Conservation (phyloP, 64 coral and sea anemone species). For the Trachythela sp. region DNA sequence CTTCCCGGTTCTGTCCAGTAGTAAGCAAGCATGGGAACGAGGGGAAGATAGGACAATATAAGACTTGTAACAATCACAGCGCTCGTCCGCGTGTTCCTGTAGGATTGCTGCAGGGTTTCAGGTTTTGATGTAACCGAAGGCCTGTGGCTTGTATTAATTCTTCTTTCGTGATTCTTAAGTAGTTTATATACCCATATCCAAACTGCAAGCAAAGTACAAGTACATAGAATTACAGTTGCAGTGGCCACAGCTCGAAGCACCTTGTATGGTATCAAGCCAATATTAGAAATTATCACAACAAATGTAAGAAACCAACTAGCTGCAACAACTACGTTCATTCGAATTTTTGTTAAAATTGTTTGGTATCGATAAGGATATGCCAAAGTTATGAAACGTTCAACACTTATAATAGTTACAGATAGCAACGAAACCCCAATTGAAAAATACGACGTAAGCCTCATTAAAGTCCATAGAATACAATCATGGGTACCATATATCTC, state of each 20-base stretch:
- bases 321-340: neutral
- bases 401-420: neutral
- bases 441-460: neutral
- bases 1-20: neutral
- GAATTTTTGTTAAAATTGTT: neutral
- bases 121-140: neutral
- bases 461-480: neutral
- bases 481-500: neutral
- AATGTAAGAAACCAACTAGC: neutral
- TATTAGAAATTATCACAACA: neutral
- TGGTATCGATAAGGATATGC: neutral
- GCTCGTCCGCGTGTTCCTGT: neutral
- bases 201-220: neutral
- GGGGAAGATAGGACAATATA: neutral
- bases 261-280: neutral
- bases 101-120: neutral
- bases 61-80: neutral
- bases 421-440: neutral
- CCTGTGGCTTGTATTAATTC: neutral
- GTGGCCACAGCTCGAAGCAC: neutral
- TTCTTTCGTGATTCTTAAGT: neutral
- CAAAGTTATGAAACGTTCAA: constrained; percentile 2
- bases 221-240: neutral
- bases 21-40: neutral
- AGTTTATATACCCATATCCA: neutral